Conservation (phyloP, 2,888 invertebrate genomes). For the Harpalus rubripes region DNA sequence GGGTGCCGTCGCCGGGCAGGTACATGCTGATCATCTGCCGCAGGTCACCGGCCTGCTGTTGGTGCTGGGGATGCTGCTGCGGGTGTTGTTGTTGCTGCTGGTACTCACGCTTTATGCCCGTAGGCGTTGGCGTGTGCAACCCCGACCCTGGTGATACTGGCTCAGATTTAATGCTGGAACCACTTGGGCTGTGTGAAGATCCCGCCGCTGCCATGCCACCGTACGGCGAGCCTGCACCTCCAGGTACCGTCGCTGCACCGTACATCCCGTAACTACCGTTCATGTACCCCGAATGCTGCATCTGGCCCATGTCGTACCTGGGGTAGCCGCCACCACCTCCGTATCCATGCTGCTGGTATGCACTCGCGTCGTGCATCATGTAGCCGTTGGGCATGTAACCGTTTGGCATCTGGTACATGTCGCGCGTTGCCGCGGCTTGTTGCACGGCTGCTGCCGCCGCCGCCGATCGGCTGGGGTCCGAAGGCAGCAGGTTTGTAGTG, state of each 20-base stretch:
- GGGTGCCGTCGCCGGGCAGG: conserved; percentile 84
- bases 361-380: conserved; percentile 92
- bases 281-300: conserved; percentile 89
- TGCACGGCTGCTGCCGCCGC: conserved; percentile 81
- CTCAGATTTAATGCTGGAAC: conserved; percentile 93
- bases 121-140: conserved; percentile 79
- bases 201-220: conserved; percentile 84
- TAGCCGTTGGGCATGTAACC: conserved; percentile 99
- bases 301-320: conserved; percentile 93
- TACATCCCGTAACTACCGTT: conserved; percentile 89
- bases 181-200: conserved; percentile 90
- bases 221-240: conserved; percentile 86
- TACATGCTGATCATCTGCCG: conserved; percentile 89
- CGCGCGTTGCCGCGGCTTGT: conserved; percentile 84
- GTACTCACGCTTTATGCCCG: conserved; percentile 86
- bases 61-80: conserved; percentile 83
- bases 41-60: conserved; percentile 81
- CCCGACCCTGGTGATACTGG: conserved; percentile 89
- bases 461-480: conserved; percentile 78
- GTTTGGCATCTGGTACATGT: conserved; percentile 94
- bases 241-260: conserved; percentile 83
- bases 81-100: conserved; percentile 82
- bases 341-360: conserved; percentile 89
- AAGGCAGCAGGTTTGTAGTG: conserved; percentile 81
- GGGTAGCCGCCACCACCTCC: conserved; percentile 86